Percentiles rank a stretch among this genome's conserved stretches.
These are phyloP conservation scores for Blera fallax DNA, from an alignment of 2,888 invertebrate species.

Conservation along the genomic window DNA sequence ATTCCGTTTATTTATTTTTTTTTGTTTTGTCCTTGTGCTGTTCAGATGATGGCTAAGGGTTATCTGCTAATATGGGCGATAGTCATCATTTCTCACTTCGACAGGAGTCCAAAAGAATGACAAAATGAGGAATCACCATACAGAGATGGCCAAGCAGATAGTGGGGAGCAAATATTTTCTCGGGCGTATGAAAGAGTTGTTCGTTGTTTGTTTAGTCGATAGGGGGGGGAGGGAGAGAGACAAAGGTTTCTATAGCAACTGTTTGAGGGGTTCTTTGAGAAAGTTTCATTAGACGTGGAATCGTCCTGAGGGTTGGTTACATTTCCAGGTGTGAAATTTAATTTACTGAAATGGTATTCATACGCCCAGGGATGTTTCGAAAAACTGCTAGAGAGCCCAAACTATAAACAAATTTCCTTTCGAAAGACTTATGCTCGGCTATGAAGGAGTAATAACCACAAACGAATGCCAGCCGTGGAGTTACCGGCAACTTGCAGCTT, in stretches of 20 bases:
- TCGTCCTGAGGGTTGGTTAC: not conserved
- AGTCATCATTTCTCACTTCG: constrained; percentile 56
- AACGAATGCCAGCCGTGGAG: too few species aligned
- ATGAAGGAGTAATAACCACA: too few species aligned
- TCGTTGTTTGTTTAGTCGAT: not conserved
- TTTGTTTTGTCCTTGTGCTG: not conserved
- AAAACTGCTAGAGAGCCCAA: not conserved
- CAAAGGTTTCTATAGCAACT: not conserved
- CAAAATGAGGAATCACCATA: constrained; percentile 6
- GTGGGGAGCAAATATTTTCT: not conserved
- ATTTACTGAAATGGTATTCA: not conserved
- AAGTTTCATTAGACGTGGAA: not conserved
- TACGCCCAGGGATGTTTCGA: not conserved
- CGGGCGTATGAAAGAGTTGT: constrained; percentile 1
- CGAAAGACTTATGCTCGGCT: too few species aligned
- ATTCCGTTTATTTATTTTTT: constrained; percentile 22
- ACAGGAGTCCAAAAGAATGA: not conserved
- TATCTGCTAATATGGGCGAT: constrained; percentile 48
- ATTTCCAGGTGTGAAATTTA: not conserved
- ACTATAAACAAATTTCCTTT: too few species aligned
- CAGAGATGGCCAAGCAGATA: constrained; percentile 4
- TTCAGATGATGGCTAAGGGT: constrained; percentile 20
- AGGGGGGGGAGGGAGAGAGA: not conserved
- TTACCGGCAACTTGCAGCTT: too few species aligned
- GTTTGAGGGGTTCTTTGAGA: not conserved